These are phyloP conservation scores for Adrianichthys oophorus DNA, from an alignment of 2,797 vertebrate species.

Conservation along the genomic window DNA sequence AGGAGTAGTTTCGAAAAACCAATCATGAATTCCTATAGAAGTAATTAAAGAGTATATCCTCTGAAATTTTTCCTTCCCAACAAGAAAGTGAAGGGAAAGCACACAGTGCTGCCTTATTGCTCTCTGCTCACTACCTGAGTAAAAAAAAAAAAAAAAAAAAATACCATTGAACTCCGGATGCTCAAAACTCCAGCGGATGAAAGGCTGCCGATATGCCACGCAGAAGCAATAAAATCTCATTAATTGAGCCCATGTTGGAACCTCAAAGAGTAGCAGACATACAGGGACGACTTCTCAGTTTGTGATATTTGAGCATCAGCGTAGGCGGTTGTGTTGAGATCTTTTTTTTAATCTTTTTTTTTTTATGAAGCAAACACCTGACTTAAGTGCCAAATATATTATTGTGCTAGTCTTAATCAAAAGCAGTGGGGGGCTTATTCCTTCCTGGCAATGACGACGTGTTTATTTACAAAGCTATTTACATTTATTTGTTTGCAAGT, in stretches of 20 bases:
- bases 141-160: constrained; percentile 2
- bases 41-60: constrained; percentile 49
- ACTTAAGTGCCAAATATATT: constrained; percentile 74
- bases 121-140: constrained; percentile 20
- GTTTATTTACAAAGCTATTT: constrained; percentile 75
- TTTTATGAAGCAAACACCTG: constrained; percentile 73
- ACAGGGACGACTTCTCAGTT: constrained; percentile 22
- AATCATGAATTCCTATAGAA: constrained; percentile 47
- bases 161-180: constrained; percentile 22
- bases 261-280: constrained; percentile 30
- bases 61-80: constrained; percentile 28
- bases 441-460: constrained; percentile 68
- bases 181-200: constrained; percentile 16
- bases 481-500: constrained; percentile 70
- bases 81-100: constrained; percentile 31
- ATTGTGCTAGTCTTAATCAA: constrained; percentile 74
- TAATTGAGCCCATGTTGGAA: constrained; percentile 24
- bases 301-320: constrained; percentile 54
- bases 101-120: constrained; percentile 27
- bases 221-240: constrained; percentile 13
- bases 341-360: constrained; percentile 31
- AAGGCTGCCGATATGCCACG: not conserved
- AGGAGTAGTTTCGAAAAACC: constrained; percentile 49
- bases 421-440: constrained; percentile 66
- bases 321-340: constrained; percentile 63